These are phyloP conservation scores for Diabrotica virgifera DNA, from an alignment of 1,140 invertebrate species.

Conservation along the genomic window DNA sequence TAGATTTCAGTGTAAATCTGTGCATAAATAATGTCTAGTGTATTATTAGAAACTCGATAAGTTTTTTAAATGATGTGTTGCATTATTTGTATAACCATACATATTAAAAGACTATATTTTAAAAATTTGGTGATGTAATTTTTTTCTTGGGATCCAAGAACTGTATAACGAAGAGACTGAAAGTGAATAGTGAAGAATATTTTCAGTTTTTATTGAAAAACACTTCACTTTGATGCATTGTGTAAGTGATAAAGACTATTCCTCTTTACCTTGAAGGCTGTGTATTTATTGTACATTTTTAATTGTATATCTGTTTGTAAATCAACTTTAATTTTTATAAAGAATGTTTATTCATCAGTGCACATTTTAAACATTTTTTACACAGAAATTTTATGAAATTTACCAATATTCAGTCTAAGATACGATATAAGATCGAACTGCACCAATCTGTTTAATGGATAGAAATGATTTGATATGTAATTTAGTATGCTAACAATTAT, in stretches of 20 bases:
- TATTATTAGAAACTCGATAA: too few relatives aligned
- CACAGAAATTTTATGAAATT: too few relatives aligned
- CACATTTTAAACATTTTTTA: too few relatives aligned
- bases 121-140: background rate
- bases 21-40: too few relatives aligned
- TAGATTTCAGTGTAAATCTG: background rate
- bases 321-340: background rate
- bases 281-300: background rate
- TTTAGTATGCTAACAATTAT: too few relatives aligned
- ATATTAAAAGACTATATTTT: constrained; percentile 1
- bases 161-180: background rate
- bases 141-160: background rate
- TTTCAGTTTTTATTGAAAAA: background rate
- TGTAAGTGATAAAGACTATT: background rate
- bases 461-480: too few relatives aligned
- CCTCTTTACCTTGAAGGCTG: background rate
- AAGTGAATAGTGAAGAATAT: background rate
- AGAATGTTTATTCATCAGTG: background rate
- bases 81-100: background rate
- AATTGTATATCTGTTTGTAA: background rate
- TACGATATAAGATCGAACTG: too few relatives aligned
- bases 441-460: too few relatives aligned
- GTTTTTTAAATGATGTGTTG: background rate
- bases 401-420: too few relatives aligned
- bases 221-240: background rate